phyloP scores from a whole-genome alignment of 1,140 invertebrate genomes.

The Asbolus verrucosus region DNA sequence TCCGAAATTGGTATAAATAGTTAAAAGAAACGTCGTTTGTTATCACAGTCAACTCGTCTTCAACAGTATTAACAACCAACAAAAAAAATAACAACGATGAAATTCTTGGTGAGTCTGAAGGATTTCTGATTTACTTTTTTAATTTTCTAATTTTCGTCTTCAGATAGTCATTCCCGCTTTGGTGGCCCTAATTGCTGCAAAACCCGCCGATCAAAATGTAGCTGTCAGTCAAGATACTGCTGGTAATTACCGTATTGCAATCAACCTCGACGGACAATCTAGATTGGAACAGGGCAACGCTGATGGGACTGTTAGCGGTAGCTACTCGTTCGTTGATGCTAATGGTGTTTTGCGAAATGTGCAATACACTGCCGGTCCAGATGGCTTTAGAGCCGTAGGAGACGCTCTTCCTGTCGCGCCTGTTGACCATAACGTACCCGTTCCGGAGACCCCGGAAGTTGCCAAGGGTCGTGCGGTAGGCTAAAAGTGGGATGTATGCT shows the following conservation, averaged over 20 bases:
- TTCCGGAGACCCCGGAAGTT: slow-evolving; percentile 47
- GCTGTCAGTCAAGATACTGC: slow-evolving; percentile 51
- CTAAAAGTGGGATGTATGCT: no score
- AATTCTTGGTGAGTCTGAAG: slow-evolving; percentile 22
- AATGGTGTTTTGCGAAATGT: slow-evolving; percentile 50
- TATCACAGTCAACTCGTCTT: no score
- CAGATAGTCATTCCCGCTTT: slow-evolving; percentile 11
- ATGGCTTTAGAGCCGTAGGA: slow-evolving; percentile 53
- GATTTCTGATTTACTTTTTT: neutral
- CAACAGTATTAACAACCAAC: slow-evolving; percentile 1
- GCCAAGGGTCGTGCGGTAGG: slow-evolving; percentile 30
- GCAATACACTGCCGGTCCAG: slow-evolving; percentile 50
- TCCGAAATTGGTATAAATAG: slow-evolving; percentile 3
- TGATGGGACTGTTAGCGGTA: slow-evolving; percentile 51
- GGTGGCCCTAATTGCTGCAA: neutral
- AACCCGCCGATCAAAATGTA: slow-evolving; percentile 38
- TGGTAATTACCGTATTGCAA: slow-evolving; percentile 51
- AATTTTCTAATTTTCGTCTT: slow-evolving; percentile 13
- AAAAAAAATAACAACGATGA: slow-evolving; percentile 26
- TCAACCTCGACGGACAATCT: slow-evolving; percentile 43
- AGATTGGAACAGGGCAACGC: slow-evolving; percentile 46
- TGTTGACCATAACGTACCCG: slow-evolving; percentile 36
- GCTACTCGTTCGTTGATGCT: slow-evolving; percentile 52
- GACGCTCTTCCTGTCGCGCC: slow-evolving; percentile 50
- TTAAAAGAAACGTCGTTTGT: no score